Evolutionary conservation across 2,888 invertebrate genomes (phyloP).

Genomic region (Psylliodes chrysocephalus): DNA sequence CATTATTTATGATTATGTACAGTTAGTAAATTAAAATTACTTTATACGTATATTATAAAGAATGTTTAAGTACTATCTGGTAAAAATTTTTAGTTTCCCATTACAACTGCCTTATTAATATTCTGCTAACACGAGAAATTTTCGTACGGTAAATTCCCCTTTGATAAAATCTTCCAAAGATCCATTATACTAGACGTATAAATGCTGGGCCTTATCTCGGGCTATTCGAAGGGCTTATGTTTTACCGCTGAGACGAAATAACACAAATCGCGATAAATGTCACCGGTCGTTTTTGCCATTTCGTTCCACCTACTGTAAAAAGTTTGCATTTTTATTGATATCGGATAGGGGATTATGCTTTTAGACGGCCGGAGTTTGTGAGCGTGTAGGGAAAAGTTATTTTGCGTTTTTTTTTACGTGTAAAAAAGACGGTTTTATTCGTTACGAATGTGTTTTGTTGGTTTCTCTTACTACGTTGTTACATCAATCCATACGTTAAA

Average conservation of each 20-base stretch:
- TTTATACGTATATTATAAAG: too few species aligned
- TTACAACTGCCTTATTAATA: not conserved
- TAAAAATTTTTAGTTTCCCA: too few species aligned
- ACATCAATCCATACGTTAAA: too few species aligned
- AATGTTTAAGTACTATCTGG: too few species aligned
- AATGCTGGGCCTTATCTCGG: constrained; percentile 9
- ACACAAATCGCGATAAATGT: constrained; percentile 16
- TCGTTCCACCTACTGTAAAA: constrained; percentile 11
- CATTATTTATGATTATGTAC: too few species aligned
- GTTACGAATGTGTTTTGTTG: too few species aligned
- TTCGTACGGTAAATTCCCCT: constrained; percentile 1
- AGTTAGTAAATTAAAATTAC: too few species aligned
- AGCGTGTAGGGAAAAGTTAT: too few species aligned
- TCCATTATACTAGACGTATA: not conserved
- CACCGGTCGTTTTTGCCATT: constrained; percentile 1
- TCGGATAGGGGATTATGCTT: not conserved
- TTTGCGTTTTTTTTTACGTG: too few species aligned
- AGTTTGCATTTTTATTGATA: constrained; percentile 13
- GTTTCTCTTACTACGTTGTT: too few species aligned
- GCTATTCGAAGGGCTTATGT: constrained; percentile 15
- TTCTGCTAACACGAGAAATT: not conserved
- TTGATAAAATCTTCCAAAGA: not conserved
- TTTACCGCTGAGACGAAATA: constrained; percentile 13
- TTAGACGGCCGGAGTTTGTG: not conserved
- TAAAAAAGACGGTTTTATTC: too few species aligned